A percentile compares a stretch with the other conserved stretches of the same genome.
Conservation (phyloP, 2,888 invertebrate genomes). For the Drosophila kuntzei region DNA sequence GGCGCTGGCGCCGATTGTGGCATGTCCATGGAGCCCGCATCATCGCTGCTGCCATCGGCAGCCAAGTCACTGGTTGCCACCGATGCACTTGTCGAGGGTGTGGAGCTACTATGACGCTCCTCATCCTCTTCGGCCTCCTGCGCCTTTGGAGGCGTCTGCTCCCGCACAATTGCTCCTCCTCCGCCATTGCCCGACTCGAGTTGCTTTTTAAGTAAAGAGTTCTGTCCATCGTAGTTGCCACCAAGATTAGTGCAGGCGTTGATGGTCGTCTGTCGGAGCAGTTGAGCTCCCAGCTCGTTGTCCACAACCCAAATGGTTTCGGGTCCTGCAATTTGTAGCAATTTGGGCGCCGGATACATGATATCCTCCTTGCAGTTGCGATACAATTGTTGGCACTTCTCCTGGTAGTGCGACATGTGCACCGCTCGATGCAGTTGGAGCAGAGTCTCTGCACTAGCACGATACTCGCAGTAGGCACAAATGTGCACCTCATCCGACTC, state of each 20-base stretch:
- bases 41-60: slow-evolving; percentile 75
- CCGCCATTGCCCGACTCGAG: slow-evolving; percentile 74
- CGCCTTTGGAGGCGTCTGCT: slow-evolving; percentile 28
- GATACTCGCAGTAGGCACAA: slow-evolving; percentile 92
- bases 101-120: slow-evolving; percentile 68
- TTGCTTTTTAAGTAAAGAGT: slow-evolving; percentile 83
- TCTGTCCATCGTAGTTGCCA: slow-evolving; percentile 69
- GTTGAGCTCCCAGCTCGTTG: slow-evolving; percentile 73
- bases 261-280: slow-evolving; percentile 46
- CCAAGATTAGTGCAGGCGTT: slow-evolving; percentile 38
- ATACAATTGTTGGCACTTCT: slow-evolving; percentile 90
- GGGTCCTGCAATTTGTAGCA: slow-evolving; percentile 85
- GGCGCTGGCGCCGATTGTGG: slow-evolving; percentile 58
- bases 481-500: slow-evolving; percentile 85
- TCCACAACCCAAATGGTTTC: slow-evolving; percentile 85
- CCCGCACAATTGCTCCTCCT: slow-evolving; percentile 28
- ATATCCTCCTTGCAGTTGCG: slow-evolving; percentile 89
- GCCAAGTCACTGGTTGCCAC: slow-evolving; percentile 81
- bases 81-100: slow-evolving; percentile 80
- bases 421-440: slow-evolving; percentile 90
- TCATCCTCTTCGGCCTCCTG: slow-evolving; percentile 65
- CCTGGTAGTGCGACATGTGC: slow-evolving; percentile 92
- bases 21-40: slow-evolving; percentile 68
- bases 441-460: slow-evolving; percentile 90
- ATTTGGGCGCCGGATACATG: slow-evolving; percentile 88